Percentiles rank a stretch among this genome's conserved stretches.
These are phyloP conservation scores for Phylloscopus trochilus DNA, from an alignment of 2,113 vertebrate species.

Conservation along the genomic window DNA sequence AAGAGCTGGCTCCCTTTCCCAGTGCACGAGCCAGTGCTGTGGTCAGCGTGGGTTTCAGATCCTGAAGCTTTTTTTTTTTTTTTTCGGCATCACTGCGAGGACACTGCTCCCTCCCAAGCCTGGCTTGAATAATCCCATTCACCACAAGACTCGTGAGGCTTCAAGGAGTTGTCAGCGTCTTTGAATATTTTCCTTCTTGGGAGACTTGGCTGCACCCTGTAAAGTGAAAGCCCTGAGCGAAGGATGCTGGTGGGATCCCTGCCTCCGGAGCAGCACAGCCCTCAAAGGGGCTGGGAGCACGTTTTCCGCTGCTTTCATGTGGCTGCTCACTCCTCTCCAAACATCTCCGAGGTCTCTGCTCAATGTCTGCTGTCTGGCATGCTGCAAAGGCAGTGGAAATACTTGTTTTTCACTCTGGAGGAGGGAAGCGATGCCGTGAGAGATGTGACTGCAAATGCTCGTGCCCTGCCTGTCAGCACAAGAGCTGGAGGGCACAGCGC, in stretches of 20 bases:
- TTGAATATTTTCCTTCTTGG: slow-evolving; percentile 10
- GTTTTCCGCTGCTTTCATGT: not conserved
- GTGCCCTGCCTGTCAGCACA: not conserved
- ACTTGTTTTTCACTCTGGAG: not conserved
- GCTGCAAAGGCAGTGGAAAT: not conserved
- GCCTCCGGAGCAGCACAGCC: not conserved
- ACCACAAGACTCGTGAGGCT: not conserved
- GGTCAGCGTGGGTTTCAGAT: not conserved
- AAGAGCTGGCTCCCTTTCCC: not conserved
- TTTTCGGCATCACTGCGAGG: not conserved
- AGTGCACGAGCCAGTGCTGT: fast-evolving
- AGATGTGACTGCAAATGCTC: not conserved
- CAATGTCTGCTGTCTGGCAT: not conserved
- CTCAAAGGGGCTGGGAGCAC: slow-evolving; percentile 1
- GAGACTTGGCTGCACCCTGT: not conserved
- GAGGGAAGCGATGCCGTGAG: not conserved
- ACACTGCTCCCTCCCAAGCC: not conserved
- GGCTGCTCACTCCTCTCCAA: slow-evolving; percentile 9
- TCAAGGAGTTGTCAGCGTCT: not conserved
- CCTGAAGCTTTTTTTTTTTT: not conserved
- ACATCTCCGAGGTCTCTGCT: not conserved
- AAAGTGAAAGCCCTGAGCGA: not conserved
- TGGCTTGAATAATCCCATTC: not conserved
- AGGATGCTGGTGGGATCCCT: slow-evolving; percentile 10
- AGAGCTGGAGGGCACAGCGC: not conserved